Evolutionary conservation across 2,888 invertebrate species (phyloP).

Genomic region (Vandiemenella viatica): DNA sequence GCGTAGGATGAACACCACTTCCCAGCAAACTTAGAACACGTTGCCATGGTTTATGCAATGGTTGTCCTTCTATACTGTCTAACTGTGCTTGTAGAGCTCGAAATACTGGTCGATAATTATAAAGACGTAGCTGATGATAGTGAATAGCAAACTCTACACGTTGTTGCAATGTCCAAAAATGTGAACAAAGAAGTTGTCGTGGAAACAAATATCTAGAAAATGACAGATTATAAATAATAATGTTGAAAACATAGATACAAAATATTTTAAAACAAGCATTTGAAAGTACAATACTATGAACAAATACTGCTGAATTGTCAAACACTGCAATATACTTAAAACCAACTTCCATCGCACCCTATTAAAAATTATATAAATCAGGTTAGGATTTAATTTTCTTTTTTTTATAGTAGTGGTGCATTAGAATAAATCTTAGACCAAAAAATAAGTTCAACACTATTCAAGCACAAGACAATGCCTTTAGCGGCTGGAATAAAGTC

Average conservation of each 20-base stretch:
- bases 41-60: constrained; percentile 10
- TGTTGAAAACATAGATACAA: background rate
- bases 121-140: constrained; percentile 44
- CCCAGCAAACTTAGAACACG: constrained; percentile 35
- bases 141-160: constrained; percentile 50
- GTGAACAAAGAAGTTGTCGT: constrained; percentile 55
- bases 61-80: constrained; percentile 30
- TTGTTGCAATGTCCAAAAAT: constrained; percentile 81
- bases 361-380: too few relatives aligned
- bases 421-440: too few relatives aligned
- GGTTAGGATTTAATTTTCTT: too few relatives aligned
- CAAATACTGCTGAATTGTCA: background rate
- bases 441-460: too few relatives aligned
- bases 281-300: background rate
- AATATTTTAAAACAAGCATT: background rate
- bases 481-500: too few relatives aligned
- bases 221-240: background rate
- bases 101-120: constrained; percentile 53
- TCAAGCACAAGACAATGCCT: too few relatives aligned
- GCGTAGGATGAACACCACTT: constrained; percentile 59
- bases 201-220: constrained; percentile 59
- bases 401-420: too few relatives aligned
- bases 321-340: too few relatives aligned
- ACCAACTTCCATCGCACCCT: too few relatives aligned
- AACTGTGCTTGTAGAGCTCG: constrained; percentile 49